A percentile compares a stretch with the other conserved stretches of the same genome.
phyloP scores from a whole-genome alignment of 2,797 vertebrate genomes.

The Coregonus suidteri region DNA sequence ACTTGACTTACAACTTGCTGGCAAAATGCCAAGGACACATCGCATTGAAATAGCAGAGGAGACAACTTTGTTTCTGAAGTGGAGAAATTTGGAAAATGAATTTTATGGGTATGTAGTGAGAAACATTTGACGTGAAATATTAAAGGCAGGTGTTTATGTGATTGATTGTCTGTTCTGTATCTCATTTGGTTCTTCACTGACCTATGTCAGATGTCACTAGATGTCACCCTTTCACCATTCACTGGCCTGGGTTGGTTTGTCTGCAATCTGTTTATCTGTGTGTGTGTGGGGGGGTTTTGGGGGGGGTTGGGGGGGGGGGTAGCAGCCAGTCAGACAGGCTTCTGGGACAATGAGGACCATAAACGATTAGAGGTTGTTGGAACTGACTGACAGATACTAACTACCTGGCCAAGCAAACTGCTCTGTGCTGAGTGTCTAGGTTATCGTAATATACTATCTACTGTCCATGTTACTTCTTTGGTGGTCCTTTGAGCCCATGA shows the following conservation, averaged over 20 bases:
- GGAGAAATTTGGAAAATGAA: not conserved
- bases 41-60: not conserved
- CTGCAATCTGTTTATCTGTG: not conserved
- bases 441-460: not conserved
- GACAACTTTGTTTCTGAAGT: not conserved
- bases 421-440: not conserved
- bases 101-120: not conserved
- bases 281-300: not conserved
- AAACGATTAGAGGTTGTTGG: not conserved
- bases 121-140: not conserved
- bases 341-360: not conserved
- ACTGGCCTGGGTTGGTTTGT: not conserved
- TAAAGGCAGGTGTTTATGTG: not conserved
- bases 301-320: not conserved
- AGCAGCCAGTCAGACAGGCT: conserved; percentile 16
- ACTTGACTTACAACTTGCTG: not conserved
- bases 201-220: conserved; percentile 10
- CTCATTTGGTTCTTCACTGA: not conserved
- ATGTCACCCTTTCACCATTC: conserved; percentile 9
- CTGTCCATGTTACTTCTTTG: not conserved
- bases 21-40: not conserved
- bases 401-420: not conserved
- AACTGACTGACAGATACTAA: not conserved
- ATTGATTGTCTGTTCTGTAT: not conserved
- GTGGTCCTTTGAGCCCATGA: not conserved